Evolutionary conservation across 1,140 invertebrate genomes (phyloP).

Genomic region (Pseudobourletiella spinata): DNA sequence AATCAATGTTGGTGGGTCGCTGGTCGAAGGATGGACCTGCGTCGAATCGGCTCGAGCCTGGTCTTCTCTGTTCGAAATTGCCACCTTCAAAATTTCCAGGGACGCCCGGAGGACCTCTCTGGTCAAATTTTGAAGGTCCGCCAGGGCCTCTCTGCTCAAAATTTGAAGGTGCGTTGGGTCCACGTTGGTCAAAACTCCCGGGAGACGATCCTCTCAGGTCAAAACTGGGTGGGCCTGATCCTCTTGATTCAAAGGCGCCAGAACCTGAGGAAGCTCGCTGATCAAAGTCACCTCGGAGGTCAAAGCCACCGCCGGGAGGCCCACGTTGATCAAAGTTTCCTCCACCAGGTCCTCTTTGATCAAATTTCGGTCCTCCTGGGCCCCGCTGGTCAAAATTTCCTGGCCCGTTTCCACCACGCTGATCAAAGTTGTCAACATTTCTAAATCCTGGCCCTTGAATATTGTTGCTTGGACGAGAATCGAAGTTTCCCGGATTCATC

Average conservation of each 20-base stretch:
- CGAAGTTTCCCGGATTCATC: not conserved
- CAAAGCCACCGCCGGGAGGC: constrained; percentile 10
- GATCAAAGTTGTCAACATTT: not conserved
- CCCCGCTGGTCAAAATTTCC: not conserved
- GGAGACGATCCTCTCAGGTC: not conserved
- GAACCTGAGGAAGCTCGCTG: not conserved
- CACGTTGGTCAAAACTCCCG: not conserved
- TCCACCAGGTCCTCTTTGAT: no score
- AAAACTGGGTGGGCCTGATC: not conserved
- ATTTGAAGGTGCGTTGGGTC: no score
- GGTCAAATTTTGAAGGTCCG: constrained; percentile 5
- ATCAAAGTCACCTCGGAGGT: constrained; percentile 14
- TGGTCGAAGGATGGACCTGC: not conserved
- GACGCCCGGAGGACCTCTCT: not conserved
- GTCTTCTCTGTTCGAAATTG: constrained; percentile 13
- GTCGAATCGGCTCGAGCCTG: not conserved
- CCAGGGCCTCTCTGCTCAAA: constrained; percentile 7
- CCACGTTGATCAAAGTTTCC: constrained; percentile 11
- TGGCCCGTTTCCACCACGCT: no score
- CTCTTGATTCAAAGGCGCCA: not conserved
- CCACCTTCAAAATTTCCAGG: not conserved
- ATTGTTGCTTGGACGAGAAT: not conserved
- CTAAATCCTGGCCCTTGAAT: not conserved
- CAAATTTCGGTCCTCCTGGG: no score
- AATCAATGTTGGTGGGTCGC: not conserved